Base-by-base conservation (phyloP, 2,113 vertebrate genomes). In the Myiozetetes cayanensis region DNA sequence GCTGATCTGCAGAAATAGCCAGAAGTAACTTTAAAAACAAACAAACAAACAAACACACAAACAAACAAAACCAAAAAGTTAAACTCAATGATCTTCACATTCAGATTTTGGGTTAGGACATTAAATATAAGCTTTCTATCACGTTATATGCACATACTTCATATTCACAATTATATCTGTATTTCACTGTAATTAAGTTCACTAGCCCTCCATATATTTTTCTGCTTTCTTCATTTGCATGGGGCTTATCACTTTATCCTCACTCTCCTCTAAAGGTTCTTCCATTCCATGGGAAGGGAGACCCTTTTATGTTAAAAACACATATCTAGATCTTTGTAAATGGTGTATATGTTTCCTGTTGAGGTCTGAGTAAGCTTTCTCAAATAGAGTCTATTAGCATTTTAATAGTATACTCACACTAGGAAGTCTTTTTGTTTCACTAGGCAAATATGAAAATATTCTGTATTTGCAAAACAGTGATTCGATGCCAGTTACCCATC, bases 341-440 rank as follows among this genome's bases (percentile, higher is more conserved):
- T 75, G 56, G 61, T 90, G 53, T 66, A 3, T 80, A 6, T 27
- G 47, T 77, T 94, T 88, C 89, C 76, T 83, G 85, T 88, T 90
- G 89, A 71, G 90, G 68, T 86, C 83, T 94, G 91, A 87, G 49
- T 58, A 92, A 94, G 85, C 47, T 87, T 78, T 66, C 65, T 85
- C 87, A 75, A 53, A 84, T 33, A 79, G 49, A 67, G 13, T 39
- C 53, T 83, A 95, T 96, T 96, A 95, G 67, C 84, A 96, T 96
- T 97, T 95, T 96, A 96, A 96, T 96, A 89, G 71, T 39, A 20
- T 43, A n/a, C 63, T 91, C 91, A 20, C 89, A 50, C 93, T 87
- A 85, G 91, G 96, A 95, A 93, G 71, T 2, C 87, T 87, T 84
- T 95, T 94, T 96, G 62, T 97, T 96, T 94, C 66, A 73, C 56